Base-by-base conservation (phyloP, 2,113 vertebrate species). In the Pseudorhombus dupliciocellatus region DNA sequence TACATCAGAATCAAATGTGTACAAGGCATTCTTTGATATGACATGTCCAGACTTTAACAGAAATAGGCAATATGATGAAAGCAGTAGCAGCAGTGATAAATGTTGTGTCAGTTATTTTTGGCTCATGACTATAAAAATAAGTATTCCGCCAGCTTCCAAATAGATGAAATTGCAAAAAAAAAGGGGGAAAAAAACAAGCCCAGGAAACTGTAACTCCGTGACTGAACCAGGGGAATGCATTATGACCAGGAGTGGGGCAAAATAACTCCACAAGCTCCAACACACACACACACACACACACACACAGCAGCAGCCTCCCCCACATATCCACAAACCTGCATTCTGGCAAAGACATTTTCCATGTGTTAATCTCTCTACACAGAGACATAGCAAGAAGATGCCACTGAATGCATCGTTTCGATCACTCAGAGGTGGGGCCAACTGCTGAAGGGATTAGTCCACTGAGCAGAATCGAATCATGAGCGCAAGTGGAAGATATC, bases 321-420 rank as follows among this genome's bases (percentile, higher is more conserved):
- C 65, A 58, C 77, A 79, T 66, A 66, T 58, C 63, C 60, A 69
- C 81, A 84, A 79, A 88, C 66, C 73, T 77, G 73, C 85, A 89
- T 85, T 88, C 82, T 72, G 26, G 46, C 76, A 48, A 70, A 80
- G 69, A 84, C 77, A 84, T 91, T 93, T 92, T 92, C 90, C 87
- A 88, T 81, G 70, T 84, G 73, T 87, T 88, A 79, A 90, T 90
- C 83, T 80, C 72, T 70, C 63, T 68, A 74, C 64, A 70, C 79
- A 56, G 66, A 62, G 25, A 63, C 15, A 68, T 64, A 52, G 55
- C 64, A 50, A 50, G 59, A 79, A 61, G 57, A 66, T 69, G 48
- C 75, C 79, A 73, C 72, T 84, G 63, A 61, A 50, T 76, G 76
- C 77, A 83, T 87, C 31, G 65, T 70, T 86, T 60, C 73, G 70